phyloP scores from a whole-genome alignment of 2,797 vertebrate genomes.

The Gouania willdenowi region DNA sequence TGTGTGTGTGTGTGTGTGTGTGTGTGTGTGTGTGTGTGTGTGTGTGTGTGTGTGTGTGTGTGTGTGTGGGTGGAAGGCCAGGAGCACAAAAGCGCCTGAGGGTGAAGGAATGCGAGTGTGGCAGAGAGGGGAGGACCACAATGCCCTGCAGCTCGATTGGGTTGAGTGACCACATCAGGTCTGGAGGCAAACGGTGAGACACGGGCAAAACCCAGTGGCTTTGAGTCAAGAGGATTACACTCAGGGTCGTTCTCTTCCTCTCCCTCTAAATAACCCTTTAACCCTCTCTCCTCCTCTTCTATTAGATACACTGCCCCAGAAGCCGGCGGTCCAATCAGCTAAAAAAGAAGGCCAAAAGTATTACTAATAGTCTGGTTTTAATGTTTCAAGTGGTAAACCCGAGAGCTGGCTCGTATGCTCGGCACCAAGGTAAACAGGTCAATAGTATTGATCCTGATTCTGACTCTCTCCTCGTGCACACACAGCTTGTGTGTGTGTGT shows the following conservation, averaged over 20 bases:
- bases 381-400: conserved; percentile 80
- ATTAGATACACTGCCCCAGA: conserved; percentile 37
- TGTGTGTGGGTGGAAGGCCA: conserved; percentile 20
- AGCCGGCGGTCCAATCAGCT: conserved; percentile 55
- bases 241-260: conserved; percentile 43
- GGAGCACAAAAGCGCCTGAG: conserved; percentile 61
- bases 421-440: conserved; percentile 83
- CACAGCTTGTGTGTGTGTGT: no score
- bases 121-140: conserved; percentile 60
- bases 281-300: conserved; percentile 1
- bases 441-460: conserved; percentile 81
- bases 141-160: conserved; percentile 76
- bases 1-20: conserved; percentile 49
- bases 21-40: conserved; percentile 22
- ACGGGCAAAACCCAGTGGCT: conserved; percentile 63
- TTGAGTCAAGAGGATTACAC: conserved; percentile 72
- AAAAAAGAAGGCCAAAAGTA: conserved; percentile 75
- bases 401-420: conserved; percentile 60
- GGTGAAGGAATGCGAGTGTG: conserved; percentile 45
- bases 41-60: not conserved
- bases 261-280: conserved; percentile 6
- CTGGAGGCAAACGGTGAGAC: conserved; percentile 55
- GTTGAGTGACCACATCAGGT: conserved; percentile 78
- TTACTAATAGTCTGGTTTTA: conserved; percentile 83
- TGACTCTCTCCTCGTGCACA: conserved; percentile 48